Percentiles rank a stretch among this genome's conserved stretches.
phyloP scores from a whole-genome alignment of 2,113 vertebrate species.

The Oncorhynchus tshawytscha region DNA sequence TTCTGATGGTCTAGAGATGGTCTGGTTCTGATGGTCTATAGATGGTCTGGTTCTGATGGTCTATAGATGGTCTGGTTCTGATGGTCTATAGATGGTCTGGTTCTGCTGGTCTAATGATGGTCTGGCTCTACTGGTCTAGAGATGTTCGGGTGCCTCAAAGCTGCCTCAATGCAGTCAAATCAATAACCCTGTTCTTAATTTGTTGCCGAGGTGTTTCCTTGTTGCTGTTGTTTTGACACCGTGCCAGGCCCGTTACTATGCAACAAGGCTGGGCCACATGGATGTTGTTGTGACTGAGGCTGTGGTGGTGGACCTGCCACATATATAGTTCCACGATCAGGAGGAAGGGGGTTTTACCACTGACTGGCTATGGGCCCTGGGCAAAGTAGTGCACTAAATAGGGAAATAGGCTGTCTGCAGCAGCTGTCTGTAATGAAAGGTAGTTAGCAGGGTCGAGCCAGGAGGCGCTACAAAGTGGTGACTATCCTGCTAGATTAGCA shows the following conservation, averaged over 20 bases:
- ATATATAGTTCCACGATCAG: background rate
- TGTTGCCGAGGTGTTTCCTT: background rate
- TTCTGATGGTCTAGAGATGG: too few relatives aligned
- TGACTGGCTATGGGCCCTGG: background rate
- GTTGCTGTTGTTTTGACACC: background rate
- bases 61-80: too few relatives aligned
- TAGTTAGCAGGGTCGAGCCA: constrained; percentile 3
- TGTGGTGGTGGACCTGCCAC: background rate
- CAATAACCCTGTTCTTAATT: background rate
- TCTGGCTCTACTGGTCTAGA: too few relatives aligned
- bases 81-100: too few relatives aligned
- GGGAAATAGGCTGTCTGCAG: background rate
- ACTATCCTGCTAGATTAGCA: constrained; percentile 46
- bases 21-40: too few relatives aligned
- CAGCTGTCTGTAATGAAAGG: constrained; percentile 24
- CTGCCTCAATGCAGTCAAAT: background rate
- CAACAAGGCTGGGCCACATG: background rate
- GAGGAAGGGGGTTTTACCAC: background rate
- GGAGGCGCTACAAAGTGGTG: constrained; percentile 37
- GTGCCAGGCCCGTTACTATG: background rate
- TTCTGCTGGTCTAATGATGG: too few relatives aligned
- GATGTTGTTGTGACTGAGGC: background rate
- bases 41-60: too few relatives aligned
- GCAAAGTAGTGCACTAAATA: too few relatives aligned
- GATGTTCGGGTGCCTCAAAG: too few relatives aligned